A percentile compares a stretch with the other conserved stretches of the same genome.
Conservation (phyloP, 2,888 invertebrate genomes). For the Trissolcus brochymenae region DNA sequence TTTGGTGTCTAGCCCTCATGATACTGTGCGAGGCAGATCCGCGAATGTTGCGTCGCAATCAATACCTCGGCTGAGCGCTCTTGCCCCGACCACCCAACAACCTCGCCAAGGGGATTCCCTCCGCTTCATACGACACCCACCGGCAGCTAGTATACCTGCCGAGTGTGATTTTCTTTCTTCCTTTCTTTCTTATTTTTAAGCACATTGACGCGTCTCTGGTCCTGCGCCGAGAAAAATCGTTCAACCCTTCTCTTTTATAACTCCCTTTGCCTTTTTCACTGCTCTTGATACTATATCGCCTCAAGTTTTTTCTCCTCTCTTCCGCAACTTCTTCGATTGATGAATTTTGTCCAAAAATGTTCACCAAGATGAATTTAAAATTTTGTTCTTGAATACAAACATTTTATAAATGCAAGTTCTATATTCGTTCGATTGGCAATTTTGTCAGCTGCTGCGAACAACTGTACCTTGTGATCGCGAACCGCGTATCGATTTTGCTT, state of each 20-base stretch:
- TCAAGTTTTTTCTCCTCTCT: conserved; percentile 37
- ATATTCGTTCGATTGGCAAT: conserved; percentile 11
- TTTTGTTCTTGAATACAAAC: background rate
- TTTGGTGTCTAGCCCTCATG: conserved; percentile 52
- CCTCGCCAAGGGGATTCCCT: conserved; percentile 63
- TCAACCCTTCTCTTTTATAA: conserved; percentile 1
- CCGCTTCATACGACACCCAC: conserved; percentile 60
- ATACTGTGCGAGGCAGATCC: conserved; percentile 61
- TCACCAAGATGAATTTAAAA: background rate
- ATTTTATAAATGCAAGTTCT: background rate
- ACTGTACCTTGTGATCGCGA: conserved; percentile 51
- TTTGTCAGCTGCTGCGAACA: conserved; percentile 41
- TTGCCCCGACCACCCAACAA: conserved; percentile 71
- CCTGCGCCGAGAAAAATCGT: conserved; percentile 43
- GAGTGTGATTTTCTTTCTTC: conserved; percentile 48
- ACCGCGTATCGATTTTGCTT: conserved; percentile 63
- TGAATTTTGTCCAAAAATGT: background rate
- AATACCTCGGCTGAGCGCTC: conserved; percentile 67
- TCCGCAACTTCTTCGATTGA: conserved; percentile 7
- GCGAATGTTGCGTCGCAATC: conserved; percentile 69
- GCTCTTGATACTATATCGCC: conserved; percentile 24
- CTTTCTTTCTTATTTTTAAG: conserved; percentile 44
- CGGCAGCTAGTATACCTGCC: conserved; percentile 54
- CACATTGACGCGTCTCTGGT: conserved; percentile 40
- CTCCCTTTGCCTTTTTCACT: conserved; percentile 21